These are phyloP conservation scores for Megaptera novaeangliae DNA, from an alignment of 2,113 vertebrate species.

Conservation along the genomic window DNA sequence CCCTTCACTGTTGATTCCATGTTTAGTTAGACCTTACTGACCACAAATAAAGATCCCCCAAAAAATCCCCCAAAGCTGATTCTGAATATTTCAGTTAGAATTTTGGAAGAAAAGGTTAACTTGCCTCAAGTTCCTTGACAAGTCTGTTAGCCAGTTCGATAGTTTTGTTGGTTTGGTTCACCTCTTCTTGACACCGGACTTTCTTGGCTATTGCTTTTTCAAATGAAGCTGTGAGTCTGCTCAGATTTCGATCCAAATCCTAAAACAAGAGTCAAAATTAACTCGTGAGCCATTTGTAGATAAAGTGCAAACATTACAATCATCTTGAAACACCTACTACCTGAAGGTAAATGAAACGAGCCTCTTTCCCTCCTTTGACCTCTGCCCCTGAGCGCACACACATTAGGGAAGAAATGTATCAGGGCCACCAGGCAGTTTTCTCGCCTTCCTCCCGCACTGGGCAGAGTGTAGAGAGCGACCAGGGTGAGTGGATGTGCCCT, in stretches of 20 bases:
- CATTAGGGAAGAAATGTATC: not conserved
- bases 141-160: conserved; percentile 84
- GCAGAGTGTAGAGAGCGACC: not conserved
- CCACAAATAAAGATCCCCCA: not conserved
- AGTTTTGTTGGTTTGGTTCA: conserved; percentile 81
- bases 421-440: not conserved
- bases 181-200: conserved; percentile 84
- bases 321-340: not conserved
- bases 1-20: not conserved
- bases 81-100: not conserved
- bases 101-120: conserved; percentile 32
- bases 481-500: not conserved
- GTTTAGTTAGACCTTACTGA: not conserved
- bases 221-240: conserved; percentile 82
- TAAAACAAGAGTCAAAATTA: conserved; percentile 43
- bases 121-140: conserved; percentile 86
- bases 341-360: not conserved
- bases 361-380: not conserved
- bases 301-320: not conserved
- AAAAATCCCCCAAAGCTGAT: not conserved
- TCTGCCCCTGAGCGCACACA: not conserved
- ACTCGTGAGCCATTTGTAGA: not conserved
- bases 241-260: conserved; percentile 85
- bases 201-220: conserved; percentile 85
- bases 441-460: not conserved